Evolutionary conservation across 2,113 vertebrate species (phyloP), one percentile per base, ranked within the genome.

Genomic region (Catharus bicknelli): DNA sequence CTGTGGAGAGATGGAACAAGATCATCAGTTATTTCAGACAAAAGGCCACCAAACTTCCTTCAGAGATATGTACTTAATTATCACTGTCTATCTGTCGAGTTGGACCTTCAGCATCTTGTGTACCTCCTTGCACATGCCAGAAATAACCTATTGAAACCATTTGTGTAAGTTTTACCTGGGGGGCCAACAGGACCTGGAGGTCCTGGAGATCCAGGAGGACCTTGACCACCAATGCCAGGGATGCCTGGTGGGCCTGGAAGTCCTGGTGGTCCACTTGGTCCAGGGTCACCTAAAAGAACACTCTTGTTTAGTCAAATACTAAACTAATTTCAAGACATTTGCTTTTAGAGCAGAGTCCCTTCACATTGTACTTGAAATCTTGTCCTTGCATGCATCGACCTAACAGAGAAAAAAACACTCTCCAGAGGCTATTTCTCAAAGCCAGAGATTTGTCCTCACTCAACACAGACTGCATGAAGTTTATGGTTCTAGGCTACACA

Each of bases 191-290:
- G 95, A 36, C 99, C 99, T 5, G 97, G 96, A 61, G 89, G 87
- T 63, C 99, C 99, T 59, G 98, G 90, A 26, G 96, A 82, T 15
- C 99, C 99, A 63, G 97, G 97, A 30, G 69, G 93, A 13, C 99
- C 99, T 16, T 95, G 88, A 40, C 85, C 59, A 47, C 98, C 98
- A 90, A 70, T 73, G 48, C 95, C 95, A 47, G 98, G 89, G 29
- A 90, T 13, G 58, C 99, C 99, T 73, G 98, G 97, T 61, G 96
- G 96, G 58, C 99, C 99, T 85, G 98, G 97, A 34, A 96, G 96
- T 58, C 99, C 99, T 81, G 98, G 98, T 38, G 69, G 77, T 84
- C 99, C 99, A 51, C 97, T 95, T 94, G 50, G 92, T 88, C 99
- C 99, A 50, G 97, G 32, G 6, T 99, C 98, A 94, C 99, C 99